Base-by-base conservation (phyloP, 2,888 invertebrate species). In the Nudaria mundana region DNA sequence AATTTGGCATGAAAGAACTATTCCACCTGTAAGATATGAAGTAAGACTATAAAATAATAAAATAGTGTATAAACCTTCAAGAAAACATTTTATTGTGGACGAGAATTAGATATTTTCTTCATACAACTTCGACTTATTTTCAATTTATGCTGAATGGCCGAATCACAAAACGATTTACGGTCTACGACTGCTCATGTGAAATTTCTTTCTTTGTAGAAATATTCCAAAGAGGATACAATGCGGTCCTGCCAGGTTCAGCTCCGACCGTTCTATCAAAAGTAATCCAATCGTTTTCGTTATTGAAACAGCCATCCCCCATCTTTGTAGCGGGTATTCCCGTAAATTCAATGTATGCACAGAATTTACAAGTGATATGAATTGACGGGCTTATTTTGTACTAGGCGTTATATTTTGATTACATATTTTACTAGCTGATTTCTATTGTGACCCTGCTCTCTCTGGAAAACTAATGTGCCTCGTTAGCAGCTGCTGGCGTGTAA, bases 341-440 rank as follows among this genome's bases (percentile, higher is more conserved):
- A 74, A 64, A 78, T 81, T 76, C 79, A 79, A 81, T 83, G 77
- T 81, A 82, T 83, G 83, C 79, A 81, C 81, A 84, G 81, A 80
- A 81, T 84, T 82, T 81, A 78, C 80, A 76, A 76, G 72, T 81
- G 81, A 78, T 78, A 74, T 70, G 81, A 82, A 82, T 82, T 80
- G n/a, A n/a, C n/a, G n/a, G n/a, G n/a, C n/a, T n/a, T n/a, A n/a
- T n/a, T n/a, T n/a, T n/a, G n/a, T n/a, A n/a, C n/a, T n/a, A n/a
- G n/a, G n/a, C n/a, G n/a, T n/a, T n/a, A n/a, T n/a, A n/a, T n/a
- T n/a, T n/a, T n/a, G n/a, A n/a, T n/a, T n/a, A n/a, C n/a, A n/a
- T n/a, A n/a, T n/a, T n/a, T n/a, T n/a, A n/a, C n/a, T n/a, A n/a
- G n/a, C n/a, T n/a, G n/a, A n/a, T n/a, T n/a, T n/a, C n/a, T n/a